Conservation (phyloP, 1,140 invertebrate genomes). For the Anastrepha ludens region DNA sequence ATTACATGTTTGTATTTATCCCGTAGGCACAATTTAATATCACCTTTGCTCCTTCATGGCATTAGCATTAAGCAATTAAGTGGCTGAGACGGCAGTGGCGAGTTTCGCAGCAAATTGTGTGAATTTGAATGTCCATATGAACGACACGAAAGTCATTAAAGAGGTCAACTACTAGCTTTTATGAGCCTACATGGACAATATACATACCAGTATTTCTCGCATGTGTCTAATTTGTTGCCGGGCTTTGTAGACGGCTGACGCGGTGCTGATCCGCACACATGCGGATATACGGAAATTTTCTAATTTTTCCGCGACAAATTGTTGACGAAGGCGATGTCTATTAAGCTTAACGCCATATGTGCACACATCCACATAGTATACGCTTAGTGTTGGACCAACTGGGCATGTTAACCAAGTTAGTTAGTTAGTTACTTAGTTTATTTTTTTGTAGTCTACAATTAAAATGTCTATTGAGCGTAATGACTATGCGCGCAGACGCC, state of each 20-base stretch:
- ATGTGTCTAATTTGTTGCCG: too few relatives aligned
- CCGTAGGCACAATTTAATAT: neutral
- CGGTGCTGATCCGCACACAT: neutral
- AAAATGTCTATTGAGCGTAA: neutral
- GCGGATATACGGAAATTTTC: neutral
- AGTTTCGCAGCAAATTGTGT: neutral
- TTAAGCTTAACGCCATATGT: too few relatives aligned
- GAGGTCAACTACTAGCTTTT: neutral
- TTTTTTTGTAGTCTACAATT: conserved; percentile 13
- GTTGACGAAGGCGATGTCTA: neutral
- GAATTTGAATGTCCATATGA: neutral
- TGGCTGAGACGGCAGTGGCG: neutral
- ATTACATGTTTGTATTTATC: too few relatives aligned
- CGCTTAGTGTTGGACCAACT: neutral
- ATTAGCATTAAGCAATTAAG: conserved; percentile 10
- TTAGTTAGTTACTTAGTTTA: neutral
- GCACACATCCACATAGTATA: too few relatives aligned
- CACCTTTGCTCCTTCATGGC: conserved; percentile 19
- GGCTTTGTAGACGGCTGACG: too few relatives aligned
- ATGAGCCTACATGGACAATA: neutral
- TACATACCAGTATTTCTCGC: neutral
- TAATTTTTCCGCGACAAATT: neutral
- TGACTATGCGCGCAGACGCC: neutral
- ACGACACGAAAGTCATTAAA: neutral
- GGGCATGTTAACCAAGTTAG: neutral